Percentiles rank a stretch among this genome's conserved stretches.
phyloP scores from a whole-genome alignment of 1,140 invertebrate genomes.

The silkworm (Bombyx mori) region ASM3026992v2 NC_085112.1:6303001-6303500 shows the following conservation, averaged over 20 bases:
- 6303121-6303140: slow-evolving; percentile 61
- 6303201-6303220: slow-evolving; percentile 68
- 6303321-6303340: not conserved
- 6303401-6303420: no score
- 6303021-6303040: slow-evolving; percentile 23
- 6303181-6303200: slow-evolving; percentile 68
- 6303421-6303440: no score
- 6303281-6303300: slow-evolving; percentile 30
- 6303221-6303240: slow-evolving; percentile 70
- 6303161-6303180: slow-evolving; percentile 46
- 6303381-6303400: no score
- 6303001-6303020: slow-evolving; percentile 49
- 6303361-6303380: no score
- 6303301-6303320: slow-evolving; percentile 10
- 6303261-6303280: slow-evolving; percentile 44
- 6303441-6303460: no score
- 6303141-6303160: slow-evolving; percentile 61
- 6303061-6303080: slow-evolving; percentile 66
- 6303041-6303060: slow-evolving; percentile 58
- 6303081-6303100: slow-evolving; percentile 68
- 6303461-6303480: no score
- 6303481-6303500: no score
- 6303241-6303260: slow-evolving; percentile 68
- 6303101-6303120: slow-evolving; percentile 68
- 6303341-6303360: no score